These are phyloP conservation scores for Manacus vitellinus DNA, from an alignment of 2,113 vertebrate genomes.

Conservation along the genomic window DNA sequence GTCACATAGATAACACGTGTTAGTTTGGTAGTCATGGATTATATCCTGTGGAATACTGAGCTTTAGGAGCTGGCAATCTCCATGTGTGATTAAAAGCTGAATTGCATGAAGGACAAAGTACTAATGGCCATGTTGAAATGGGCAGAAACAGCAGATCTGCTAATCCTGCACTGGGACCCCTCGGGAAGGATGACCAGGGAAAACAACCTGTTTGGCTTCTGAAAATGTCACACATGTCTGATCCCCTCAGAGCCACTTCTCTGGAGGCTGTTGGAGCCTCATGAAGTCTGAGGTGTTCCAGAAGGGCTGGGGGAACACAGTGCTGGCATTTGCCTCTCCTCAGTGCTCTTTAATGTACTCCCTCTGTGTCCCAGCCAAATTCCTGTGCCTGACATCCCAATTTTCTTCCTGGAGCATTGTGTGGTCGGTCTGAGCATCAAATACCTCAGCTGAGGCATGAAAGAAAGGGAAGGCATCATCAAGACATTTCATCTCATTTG, in stretches of 20 bases:
- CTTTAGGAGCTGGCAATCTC: background rate
- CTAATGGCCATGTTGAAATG: background rate
- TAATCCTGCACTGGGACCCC: background rate
- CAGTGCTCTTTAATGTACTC: slow-evolving; percentile 7
- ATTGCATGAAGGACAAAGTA: background rate
- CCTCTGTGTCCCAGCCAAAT: background rate
- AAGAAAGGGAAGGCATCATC: background rate
- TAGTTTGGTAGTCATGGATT: background rate
- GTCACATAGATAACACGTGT: background rate
- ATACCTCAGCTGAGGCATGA: background rate
- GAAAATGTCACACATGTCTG: background rate
- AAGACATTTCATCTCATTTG: background rate
- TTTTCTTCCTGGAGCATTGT: background rate
- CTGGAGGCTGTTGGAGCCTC: background rate
- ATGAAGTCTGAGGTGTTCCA: fast-evolving
- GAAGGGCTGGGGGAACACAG: background rate
- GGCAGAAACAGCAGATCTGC: background rate
- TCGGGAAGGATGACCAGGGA: background rate
- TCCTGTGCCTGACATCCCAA: background rate
- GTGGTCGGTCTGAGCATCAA: background rate
- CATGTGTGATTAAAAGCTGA: background rate
- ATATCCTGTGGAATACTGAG: background rate
- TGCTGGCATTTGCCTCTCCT: slow-evolving; percentile 9
- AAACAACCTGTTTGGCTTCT: background rate
- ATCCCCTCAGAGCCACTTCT: background rate